Base-by-base conservation (phyloP, 2,888 invertebrate species). In the Chrysolina oricalcia region DNA sequence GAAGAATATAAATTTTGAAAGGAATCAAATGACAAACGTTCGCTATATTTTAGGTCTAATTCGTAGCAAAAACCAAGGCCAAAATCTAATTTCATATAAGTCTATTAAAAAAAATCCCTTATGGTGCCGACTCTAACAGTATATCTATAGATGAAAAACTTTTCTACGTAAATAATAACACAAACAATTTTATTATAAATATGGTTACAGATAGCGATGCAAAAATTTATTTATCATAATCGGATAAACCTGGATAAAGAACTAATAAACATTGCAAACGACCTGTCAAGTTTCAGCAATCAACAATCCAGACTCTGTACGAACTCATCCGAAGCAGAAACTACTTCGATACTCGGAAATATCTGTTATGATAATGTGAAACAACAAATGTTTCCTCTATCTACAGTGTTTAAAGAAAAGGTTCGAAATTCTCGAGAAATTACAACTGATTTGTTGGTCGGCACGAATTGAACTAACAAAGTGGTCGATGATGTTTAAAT, bases 301-400 rank as follows among this genome's bases (percentile, higher is more conserved):
- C 11, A 43, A 9, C 13, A 43, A 43, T 13, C 43, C 43, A 15
- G 43, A 43, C 13, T 43, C 43, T 43, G 15, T 43, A 43, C 13
- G 3, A 15, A 3, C 13, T 43, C 43, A 43, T 43, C 10, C 23
- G 27, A 67, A 43, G 10, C 69, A 59, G 56, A 40, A 27, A 50
- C 41, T 23, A 67, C 17, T 69, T 17, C 35, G 53, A 69, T 72
- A 69, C 66, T 43, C 64, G 59, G 72, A 66, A 72, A 46, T 72
- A 64, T 53, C 59, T 72, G 69, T 75, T 75, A 69, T 56, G 75
- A 75, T 70, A 73, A 65, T 53, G 63, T 70, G 72, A 62, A 76
- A 76, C 56, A 76, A 76, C 70, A 76, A 72, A 70, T 50, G 27
- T 62, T 62, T 70, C 70, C 73, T 65, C 64, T 53, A n/a, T n/a